Percentiles rank a stretch among this genome's conserved stretches.
Evolutionary conservation across 2,113 vertebrate genomes (phyloP).

Genomic region (Pelecanoides urinatrix): DNA sequence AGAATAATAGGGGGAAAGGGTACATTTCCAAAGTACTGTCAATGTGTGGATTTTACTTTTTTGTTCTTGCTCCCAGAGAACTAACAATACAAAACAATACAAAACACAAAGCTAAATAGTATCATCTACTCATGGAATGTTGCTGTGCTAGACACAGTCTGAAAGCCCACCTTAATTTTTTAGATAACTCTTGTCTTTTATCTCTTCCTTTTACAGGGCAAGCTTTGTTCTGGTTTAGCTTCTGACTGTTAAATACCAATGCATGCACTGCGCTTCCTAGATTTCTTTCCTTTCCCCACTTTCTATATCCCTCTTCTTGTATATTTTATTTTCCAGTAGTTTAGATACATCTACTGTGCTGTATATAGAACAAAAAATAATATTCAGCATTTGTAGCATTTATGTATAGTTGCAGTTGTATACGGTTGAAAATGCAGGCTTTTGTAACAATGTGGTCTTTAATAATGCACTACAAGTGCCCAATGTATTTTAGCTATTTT

Average conservation of each 20-base stretch:
- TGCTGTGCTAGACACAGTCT: constrained; percentile 80
- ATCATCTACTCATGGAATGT: constrained; percentile 74
- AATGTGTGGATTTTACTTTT: constrained; percentile 76
- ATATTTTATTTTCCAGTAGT: constrained; percentile 62
- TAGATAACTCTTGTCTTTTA: constrained; percentile 70
- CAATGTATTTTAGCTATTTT: constrained; percentile 82
- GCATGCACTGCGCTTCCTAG: constrained; percentile 72
- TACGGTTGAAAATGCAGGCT: constrained; percentile 75
- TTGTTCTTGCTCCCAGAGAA: constrained; percentile 85
- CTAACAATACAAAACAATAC: constrained; percentile 17
- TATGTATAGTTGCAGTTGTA: constrained; percentile 77
- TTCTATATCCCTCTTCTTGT: constrained; percentile 42
- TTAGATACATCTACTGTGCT: constrained; percentile 72
- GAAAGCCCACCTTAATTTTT: constrained; percentile 84
- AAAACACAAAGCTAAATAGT: constrained; percentile 55
- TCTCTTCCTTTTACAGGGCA: constrained; percentile 72
- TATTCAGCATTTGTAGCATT: constrained; percentile 65
- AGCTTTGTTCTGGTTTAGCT: constrained; percentile 69
- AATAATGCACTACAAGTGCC: constrained; percentile 80
- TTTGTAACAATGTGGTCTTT: constrained; percentile 78
- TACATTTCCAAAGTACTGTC: not conserved
- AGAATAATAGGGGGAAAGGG: not conserved
- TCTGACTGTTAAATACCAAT: constrained; percentile 65
- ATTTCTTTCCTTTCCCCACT: not conserved
- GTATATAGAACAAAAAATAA: constrained; percentile 74